Evolutionary conservation across 1,140 invertebrate species (phyloP).

Genomic region (Aporrectodea caliginosa): DNA sequence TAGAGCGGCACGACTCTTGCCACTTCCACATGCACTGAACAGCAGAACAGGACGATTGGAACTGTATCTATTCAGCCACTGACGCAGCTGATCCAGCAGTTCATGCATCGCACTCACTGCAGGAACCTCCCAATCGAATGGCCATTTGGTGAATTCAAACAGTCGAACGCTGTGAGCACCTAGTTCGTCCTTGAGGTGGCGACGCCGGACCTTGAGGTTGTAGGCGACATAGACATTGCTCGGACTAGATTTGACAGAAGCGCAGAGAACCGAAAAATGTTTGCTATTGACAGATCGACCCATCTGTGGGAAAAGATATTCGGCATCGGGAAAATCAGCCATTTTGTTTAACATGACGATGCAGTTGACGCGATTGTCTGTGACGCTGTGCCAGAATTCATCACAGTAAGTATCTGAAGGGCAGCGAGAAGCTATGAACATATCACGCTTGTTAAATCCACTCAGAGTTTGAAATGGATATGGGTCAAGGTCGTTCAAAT

Average conservation of each 20-base stretch:
- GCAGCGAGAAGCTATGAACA: neutral
- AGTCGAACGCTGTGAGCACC: neutral
- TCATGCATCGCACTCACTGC: neutral
- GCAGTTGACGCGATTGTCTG: neutral
- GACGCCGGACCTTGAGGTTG: neutral
- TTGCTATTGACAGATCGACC: neutral
- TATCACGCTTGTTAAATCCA: neutral
- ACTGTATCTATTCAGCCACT: neutral
- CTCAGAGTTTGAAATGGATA: neutral
- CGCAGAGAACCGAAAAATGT: neutral
- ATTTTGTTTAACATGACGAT: neutral
- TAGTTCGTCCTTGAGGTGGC: neutral
- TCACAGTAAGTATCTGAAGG: neutral
- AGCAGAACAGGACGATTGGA: neutral
- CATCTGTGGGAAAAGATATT: neutral
- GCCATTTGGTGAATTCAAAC: neutral
- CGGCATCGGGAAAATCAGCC: neutral
- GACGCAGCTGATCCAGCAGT: neutral
- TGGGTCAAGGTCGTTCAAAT: neutral
- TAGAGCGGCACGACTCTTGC: neutral
- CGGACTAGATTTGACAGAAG: neutral
- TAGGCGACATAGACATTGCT: neutral
- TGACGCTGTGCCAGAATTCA: neutral
- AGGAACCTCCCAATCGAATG: neutral
- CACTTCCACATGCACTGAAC: neutral